Evolutionary conservation across 1,140 invertebrate genomes (phyloP).

Genomic region (Marisa cornuarietis): DNA sequence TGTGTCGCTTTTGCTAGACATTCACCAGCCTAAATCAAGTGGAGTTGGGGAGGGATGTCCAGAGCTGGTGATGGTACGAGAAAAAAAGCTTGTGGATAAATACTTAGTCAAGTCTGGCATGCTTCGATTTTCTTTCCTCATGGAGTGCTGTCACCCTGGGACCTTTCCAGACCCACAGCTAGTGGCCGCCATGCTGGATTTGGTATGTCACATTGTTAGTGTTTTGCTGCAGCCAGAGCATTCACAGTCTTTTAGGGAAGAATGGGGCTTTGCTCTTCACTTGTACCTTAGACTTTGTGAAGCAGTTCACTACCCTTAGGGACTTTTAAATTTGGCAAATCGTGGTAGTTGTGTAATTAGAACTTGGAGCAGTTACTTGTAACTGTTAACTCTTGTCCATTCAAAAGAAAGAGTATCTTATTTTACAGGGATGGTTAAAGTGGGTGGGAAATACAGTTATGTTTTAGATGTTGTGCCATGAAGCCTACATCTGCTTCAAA

Average conservation of each 20-base stretch:
- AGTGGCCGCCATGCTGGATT: constrained; percentile 91
- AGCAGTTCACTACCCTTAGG: too few relatives aligned
- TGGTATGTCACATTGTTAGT: constrained; percentile 73
- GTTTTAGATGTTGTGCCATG: too few relatives aligned
- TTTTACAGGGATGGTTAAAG: too few relatives aligned
- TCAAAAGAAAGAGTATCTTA: too few relatives aligned
- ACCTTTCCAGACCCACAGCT: constrained; percentile 94
- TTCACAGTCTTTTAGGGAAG: not conserved
- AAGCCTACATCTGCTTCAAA: too few relatives aligned
- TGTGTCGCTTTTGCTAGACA: constrained; percentile 32
- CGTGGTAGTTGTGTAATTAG: too few relatives aligned
- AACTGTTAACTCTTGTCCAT: too few relatives aligned
- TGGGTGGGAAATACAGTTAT: too few relatives aligned
- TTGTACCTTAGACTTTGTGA: too few relatives aligned
- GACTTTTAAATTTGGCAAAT: too few relatives aligned
- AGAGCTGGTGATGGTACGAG: constrained; percentile 51
- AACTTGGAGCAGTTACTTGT: too few relatives aligned
- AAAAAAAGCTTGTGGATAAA: constrained; percentile 63
- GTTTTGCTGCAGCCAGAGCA: not conserved
- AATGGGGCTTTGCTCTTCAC: not conserved
- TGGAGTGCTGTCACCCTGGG: constrained; percentile 95
- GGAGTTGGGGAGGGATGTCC: constrained; percentile 35
- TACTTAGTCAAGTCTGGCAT: constrained; percentile 65
- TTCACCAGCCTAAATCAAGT: constrained; percentile 41
- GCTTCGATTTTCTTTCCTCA: constrained; percentile 70